phyloP scores from a whole-genome alignment of 1,140 invertebrate genomes.

The Drosophila kohkoa region DNA sequence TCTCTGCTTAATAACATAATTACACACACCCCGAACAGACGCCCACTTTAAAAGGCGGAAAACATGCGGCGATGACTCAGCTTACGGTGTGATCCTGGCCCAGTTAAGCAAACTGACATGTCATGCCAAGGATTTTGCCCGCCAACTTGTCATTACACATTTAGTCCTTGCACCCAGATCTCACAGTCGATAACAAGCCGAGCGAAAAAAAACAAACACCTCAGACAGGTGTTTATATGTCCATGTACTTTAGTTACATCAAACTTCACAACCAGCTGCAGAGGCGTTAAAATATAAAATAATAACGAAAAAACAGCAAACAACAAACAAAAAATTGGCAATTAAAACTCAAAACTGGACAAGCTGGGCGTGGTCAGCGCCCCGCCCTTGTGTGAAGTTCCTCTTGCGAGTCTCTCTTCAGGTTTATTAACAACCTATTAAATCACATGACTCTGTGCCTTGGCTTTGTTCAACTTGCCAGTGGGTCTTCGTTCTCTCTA shows the following conservation, averaged over 20 bases:
- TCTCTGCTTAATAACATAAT: slow-evolving; percentile 79
- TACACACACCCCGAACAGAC: slow-evolving; percentile 71
- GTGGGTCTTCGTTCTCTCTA: not conserved
- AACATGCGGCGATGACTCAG: slow-evolving; percentile 58
- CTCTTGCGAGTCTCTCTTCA: not conserved
- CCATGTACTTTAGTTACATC: too few species aligned
- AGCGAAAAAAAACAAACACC: slow-evolving; percentile 39
- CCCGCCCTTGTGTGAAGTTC: not conserved
- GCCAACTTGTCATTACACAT: slow-evolving; percentile 72
- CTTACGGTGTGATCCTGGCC: slow-evolving; percentile 27
- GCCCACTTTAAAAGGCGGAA: slow-evolving; percentile 82
- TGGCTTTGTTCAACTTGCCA: slow-evolving; percentile 48
- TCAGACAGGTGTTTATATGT: slow-evolving; percentile 35
- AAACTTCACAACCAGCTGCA: slow-evolving; percentile 1
- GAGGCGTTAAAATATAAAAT: slow-evolving; percentile 5
- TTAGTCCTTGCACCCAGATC: slow-evolving; percentile 44
- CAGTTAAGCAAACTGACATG: slow-evolving; percentile 56
- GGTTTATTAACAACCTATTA: slow-evolving; percentile 75
- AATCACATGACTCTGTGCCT: slow-evolving; percentile 71
- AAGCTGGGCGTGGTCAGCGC: slow-evolving; percentile 22
- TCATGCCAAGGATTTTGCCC: slow-evolving; percentile 71
- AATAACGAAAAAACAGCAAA: slow-evolving; percentile 8
- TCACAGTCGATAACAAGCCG: slow-evolving; percentile 52
- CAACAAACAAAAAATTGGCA: slow-evolving; percentile 44
- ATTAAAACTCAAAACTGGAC: slow-evolving; percentile 36